Evolutionary conservation across 1,140 invertebrate species (phyloP), one percentile per base, ranked within the genome.

Genomic region (Temnothorax curvispinosus): DNA sequence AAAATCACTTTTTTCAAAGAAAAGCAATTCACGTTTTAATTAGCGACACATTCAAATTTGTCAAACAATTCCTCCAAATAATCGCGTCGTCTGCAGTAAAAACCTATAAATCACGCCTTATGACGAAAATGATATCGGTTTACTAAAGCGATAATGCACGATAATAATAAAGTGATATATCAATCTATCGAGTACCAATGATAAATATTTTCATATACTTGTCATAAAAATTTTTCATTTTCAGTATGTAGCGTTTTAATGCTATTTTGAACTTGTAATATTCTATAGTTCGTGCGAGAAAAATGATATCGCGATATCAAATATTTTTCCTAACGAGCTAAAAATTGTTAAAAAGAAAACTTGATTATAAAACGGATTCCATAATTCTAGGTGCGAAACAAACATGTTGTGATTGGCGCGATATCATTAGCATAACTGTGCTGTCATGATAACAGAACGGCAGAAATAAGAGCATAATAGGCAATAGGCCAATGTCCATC

Each of bases 301-400:
- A 41, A 65, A 65, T 64, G 13, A 65, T 35, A 62, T 9, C 18
- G 35, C 5, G 11, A 44, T 56, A 77, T 3, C 50, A 38, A 18
- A 35, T 35, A 56, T 41, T n/a, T 64, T 77, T 32, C 38, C n/a
- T 11, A 64, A 2, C 35, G 1, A 6, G 15, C 58, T 35, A 27
- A 81, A 67, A 80, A n/a, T 8, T 38, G 15, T 52, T 82, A 41
- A 72, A 74, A 60, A 82, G 35, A 21, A 56, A 27, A 44, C 2
- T n/a, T 41, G n/a, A 71, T 71, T 6, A 18, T 8, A 44, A 41
- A 41, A 41, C 11, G 15, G 65, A 81, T 81, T 32, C 35, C 78
- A 71, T 56, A 67, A 81, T 72, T 81, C 78, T 44, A n/a, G 56
- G 32, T 60, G 54, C 6, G 13, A 50, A 35, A 74, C 54, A 35